Base-by-base conservation (phyloP, 2,888 invertebrate genomes). In the Drosophila engyochracea region DNA sequence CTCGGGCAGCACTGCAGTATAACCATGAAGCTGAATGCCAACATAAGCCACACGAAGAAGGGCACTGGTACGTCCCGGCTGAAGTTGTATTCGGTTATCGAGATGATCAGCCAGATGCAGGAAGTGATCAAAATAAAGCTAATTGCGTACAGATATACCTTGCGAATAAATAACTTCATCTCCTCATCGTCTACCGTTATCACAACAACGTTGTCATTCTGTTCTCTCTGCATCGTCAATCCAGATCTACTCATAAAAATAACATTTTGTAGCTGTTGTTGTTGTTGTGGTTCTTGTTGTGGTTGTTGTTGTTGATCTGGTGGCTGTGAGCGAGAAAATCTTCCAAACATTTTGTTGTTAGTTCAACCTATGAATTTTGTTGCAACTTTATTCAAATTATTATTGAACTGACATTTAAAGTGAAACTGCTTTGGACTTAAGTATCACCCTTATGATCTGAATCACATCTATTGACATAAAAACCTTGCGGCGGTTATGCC, bases 351-450 rank as follows among this genome's bases (percentile, higher is more conserved):
- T 44, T 39, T 66, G 16, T 2, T 37, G 33, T 25, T n/a, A 19
- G n/a, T 49, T 37, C 10, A 58, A 44, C 53, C n/a, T 31, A 12
- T 12, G 16, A 74, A 69, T 74, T 74, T 49, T 37, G n/a, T 22
- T 41, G 25, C 30, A 35, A 14, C 33, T 25, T 25, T 54, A 12
- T 30, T 22, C 1, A 39, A 55, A 25, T 55, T 12, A 5, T 25
- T 19, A 10, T 41, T n/a, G 4, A n/a, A 35, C 16, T 73, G 74
- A 60, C 74, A 60, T 30, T 60, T 12, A 58, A 53, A 10, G n/a
- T 47, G 12, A n/a, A 28, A 19, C 6, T 31, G 2, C 10, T 12
- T 7, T 41, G 7, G 3, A 16, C 14, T 41, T 9, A 39, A 39
- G 39, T 37, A 39, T n/a, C 41, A n/a, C 10, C 19, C 9, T 39